Base-by-base conservation (phyloP, 2,888 invertebrate genomes). In the Dastarcus helophoroides region DNA sequence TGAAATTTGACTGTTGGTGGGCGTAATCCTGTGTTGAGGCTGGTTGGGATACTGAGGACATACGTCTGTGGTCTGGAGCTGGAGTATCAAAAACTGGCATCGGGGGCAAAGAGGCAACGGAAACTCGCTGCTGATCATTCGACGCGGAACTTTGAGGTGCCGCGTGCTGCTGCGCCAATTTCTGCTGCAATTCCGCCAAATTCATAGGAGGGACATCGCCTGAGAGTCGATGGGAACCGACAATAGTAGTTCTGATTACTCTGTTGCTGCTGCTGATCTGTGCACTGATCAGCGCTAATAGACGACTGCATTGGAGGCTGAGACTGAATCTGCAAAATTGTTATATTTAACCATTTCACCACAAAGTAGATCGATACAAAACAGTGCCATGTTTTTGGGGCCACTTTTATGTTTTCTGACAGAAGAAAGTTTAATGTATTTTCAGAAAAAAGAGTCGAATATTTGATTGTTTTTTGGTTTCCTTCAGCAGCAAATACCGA, bases 21-120 rank as follows among this genome's bases (percentile, higher is more conserved):
- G 29, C 22, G 11, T 29, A 33, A 21, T 33, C 56, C 29, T 54
- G 49, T 2, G 45, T 38, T 12, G 46, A 42, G 4, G 51, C 41
- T 2, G 58, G 56, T 35, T 58, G 57, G 4, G 58, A 57, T 3
- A 50, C 41, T 1, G 56, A 53, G 1, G 60, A 60, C 36, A 56
- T 37, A 14, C 58, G 41, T 5, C 59, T 36, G 28, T 51, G 50
- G 28, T 58, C 56, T 12, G 16, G 23, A 16, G 37, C 40, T 11
- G 40, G 39, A 3, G 40, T 33, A 3, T 58, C 58, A 29, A 54
- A 54, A n/a, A 39, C 47, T 1, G 51, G 39, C 40, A 55, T 48
- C 3, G 58, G 56, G 5, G 59, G 59, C 13, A 58, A 36, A 4
- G 58, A 58, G 2, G 47, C 42, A 2, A 56, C 56, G 3, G 56